Evolutionary conservation across 92 coral and sea anemone genomes (phyloP).

Genomic region (Ricordea florida): DNA sequence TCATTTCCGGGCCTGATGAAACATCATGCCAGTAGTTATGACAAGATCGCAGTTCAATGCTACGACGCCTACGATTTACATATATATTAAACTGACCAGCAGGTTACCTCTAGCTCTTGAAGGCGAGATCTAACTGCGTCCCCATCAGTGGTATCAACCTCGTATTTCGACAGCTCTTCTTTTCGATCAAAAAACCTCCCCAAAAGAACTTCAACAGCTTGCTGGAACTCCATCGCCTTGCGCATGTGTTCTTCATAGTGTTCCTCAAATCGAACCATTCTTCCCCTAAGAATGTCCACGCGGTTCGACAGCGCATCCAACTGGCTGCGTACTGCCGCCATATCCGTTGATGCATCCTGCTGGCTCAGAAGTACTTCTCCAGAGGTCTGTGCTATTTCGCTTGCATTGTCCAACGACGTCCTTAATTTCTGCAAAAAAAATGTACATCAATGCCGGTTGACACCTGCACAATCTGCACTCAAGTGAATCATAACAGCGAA

Average conservation of each 20-base stretch:
- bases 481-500: too few species aligned
- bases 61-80: too few species aligned
- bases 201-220: slow-evolving; percentile 82
- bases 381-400: slow-evolving; percentile 44
- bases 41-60: too few species aligned
- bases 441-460: too few species aligned
- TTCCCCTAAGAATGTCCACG: slow-evolving; percentile 78
- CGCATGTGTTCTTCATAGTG: slow-evolving; percentile 88
- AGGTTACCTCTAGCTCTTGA: slow-evolving; percentile 76
- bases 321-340: slow-evolving; percentile 80
- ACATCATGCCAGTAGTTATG: too few species aligned
- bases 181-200: slow-evolving; percentile 82
- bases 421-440: slow-evolving; percentile 48
- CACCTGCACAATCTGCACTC: too few species aligned
- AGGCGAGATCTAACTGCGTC: slow-evolving; percentile 66
- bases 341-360: slow-evolving; percentile 78
- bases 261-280: slow-evolving; percentile 77
- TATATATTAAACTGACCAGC: not conserved
- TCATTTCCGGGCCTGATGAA: too few species aligned
- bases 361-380: slow-evolving; percentile 73
- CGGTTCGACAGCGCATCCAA: slow-evolving; percentile 86
- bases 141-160: slow-evolving; percentile 75
- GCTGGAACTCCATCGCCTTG: slow-evolving; percentile 77
- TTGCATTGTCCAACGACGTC: slow-evolving; percentile 49
- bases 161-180: slow-evolving; percentile 52